Evolutionary conservation across 1,140 invertebrate species (phyloP).

Genomic region (Cryptotermes secundus): DNA sequence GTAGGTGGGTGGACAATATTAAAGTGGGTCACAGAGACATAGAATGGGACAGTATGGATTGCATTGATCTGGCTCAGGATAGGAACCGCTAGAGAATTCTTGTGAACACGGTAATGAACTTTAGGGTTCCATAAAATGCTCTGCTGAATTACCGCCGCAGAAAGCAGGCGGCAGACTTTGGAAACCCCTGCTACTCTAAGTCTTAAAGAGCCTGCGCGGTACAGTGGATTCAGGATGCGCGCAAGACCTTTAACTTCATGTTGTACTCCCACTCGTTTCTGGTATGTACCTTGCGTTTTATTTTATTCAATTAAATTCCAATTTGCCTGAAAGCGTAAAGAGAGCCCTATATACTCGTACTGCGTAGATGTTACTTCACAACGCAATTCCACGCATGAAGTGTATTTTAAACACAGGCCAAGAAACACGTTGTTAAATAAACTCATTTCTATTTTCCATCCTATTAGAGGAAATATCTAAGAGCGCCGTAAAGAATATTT

Average conservation of each 20-base stretch:
- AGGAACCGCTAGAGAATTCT: too few relatives aligned
- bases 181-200: neutral
- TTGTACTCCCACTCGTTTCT: neutral
- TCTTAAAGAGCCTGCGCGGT: neutral
- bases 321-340: neutral
- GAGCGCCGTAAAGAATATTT: neutral
- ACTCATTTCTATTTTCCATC: neutral
- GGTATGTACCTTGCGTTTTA: neutral
- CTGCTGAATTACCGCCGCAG: too few relatives aligned
- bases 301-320: slow-evolving; percentile 20
- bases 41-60: too few relatives aligned
- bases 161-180: neutral
- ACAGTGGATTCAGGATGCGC: neutral
- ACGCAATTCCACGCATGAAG: neutral
- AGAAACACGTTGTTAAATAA: neutral
- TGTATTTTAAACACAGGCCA: neutral
- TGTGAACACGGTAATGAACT: too few relatives aligned
- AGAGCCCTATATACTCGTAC: neutral
- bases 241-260: neutral
- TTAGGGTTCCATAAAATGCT: too few relatives aligned
- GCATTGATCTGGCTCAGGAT: too few relatives aligned
- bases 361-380: neutral
- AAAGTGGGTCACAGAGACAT: too few relatives aligned
- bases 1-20: too few relatives aligned
- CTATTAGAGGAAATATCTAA: neutral